Evolutionary conservation across 2,797 vertebrate genomes (phyloP).

Genomic region (Ptychadena robeensis): DNA sequence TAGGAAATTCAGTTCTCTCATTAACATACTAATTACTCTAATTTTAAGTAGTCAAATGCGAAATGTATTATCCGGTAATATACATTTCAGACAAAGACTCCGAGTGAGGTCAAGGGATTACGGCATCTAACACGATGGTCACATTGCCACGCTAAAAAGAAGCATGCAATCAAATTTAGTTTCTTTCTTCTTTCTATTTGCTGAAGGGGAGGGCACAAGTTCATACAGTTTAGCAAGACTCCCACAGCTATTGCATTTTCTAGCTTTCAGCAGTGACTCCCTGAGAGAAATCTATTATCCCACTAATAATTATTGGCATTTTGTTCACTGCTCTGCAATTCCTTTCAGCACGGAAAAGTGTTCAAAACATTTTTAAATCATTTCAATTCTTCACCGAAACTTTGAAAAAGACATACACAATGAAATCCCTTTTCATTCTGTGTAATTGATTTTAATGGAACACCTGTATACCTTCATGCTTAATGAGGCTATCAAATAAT

Average conservation of each 20-base stretch:
- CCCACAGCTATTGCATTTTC: conserved; percentile 61
- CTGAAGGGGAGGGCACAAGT: conserved; percentile 59
- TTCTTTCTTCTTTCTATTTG: conserved; percentile 62
- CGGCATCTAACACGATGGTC: conserved; percentile 40
- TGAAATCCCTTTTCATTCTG: conserved; percentile 15
- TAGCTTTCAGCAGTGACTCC: conserved; percentile 63
- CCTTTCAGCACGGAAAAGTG: conserved; percentile 58
- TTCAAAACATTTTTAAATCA: conserved; percentile 55
- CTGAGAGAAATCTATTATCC: conserved; percentile 68
- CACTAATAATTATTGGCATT: conserved; percentile 67
- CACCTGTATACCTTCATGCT: conserved; percentile 7
- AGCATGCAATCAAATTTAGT: conserved; percentile 65
- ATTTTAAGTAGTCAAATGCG: conserved; percentile 28
- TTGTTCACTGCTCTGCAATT: conserved; percentile 62
- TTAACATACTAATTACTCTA: conserved; percentile 53
- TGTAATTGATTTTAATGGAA: conserved; percentile 27
- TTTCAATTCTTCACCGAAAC: conserved; percentile 36
- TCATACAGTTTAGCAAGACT: conserved; percentile 66
- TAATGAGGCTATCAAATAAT: conserved; percentile 20
- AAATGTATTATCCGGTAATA: conserved; percentile 44
- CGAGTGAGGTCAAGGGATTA: conserved; percentile 48
- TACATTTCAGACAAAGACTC: conserved; percentile 50
- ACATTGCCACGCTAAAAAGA: conserved; percentile 47
- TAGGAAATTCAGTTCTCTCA: conserved; percentile 20
- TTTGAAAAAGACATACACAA: conserved; percentile 37